A percentile compares a stretch with the other conserved stretches of the same genome.
Evolutionary conservation across 2,888 invertebrate species (phyloP).

Genomic region (Monoplex corrugatus): DNA sequence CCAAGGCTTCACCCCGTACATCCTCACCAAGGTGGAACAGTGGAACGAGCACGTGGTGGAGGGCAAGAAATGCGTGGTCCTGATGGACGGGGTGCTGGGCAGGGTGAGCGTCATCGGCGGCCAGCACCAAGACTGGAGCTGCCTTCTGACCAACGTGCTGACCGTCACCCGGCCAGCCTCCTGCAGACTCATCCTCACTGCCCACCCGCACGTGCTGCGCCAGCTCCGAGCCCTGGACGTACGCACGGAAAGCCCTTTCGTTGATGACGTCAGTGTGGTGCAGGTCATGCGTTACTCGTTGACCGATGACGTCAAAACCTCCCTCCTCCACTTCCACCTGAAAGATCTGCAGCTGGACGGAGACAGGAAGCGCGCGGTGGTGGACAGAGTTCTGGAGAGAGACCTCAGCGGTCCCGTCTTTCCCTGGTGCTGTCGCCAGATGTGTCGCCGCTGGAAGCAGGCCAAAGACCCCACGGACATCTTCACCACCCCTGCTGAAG

Average conservation of each 20-base stretch:
- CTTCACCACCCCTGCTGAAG: slow-evolving; percentile 29
- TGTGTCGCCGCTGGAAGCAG: background rate
- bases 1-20: background rate
- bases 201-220: slow-evolving; percentile 36
- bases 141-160: background rate
- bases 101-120: background rate
- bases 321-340: slow-evolving; percentile 4
- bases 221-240: slow-evolving; percentile 12
- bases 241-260: background rate
- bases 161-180: background rate
- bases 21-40: background rate
- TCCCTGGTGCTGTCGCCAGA: slow-evolving; percentile 30
- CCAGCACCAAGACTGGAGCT: background rate
- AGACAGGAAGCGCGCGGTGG: background rate
- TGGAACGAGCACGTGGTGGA: background rate
- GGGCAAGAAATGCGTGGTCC: background rate
- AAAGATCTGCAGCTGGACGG: background rate
- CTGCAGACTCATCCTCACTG: slow-evolving; percentile 26
- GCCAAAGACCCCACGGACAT: background rate
- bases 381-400: background rate
- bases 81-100: slow-evolving; percentile 36
- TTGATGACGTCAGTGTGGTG: background rate
- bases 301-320: background rate
- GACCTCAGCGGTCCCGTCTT: slow-evolving; percentile 36
- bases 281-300: background rate